Base-by-base conservation (phyloP, 2,113 vertebrate genomes). In the Pithys albifrons region DNA sequence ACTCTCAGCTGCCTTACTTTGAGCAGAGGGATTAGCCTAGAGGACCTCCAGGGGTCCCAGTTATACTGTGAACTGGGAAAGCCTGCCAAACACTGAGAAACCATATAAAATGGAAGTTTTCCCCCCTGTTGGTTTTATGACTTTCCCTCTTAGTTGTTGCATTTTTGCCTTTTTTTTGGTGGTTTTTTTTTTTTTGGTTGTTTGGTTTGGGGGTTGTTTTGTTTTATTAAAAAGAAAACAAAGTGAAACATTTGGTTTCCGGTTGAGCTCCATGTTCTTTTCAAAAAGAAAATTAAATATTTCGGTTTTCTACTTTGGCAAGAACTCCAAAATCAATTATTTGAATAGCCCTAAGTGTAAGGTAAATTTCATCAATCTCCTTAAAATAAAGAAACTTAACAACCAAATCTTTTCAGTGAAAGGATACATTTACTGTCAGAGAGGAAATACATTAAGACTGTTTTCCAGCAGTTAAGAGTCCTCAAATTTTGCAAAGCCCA, bases 281-380 rank as follows among this genome's bases (percentile, higher is more conserved):
- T 73, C 37, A 93, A 83, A 59, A 64, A 90, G 59, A 91, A 93
- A 89, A 83, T 66, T 0, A 90, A 92, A 90, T 86, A 85, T 80
- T 80, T 91, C 19, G 16, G 13, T 0, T 79, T 94, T 92, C 67
- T 20, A 66, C 66, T 96, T 88, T 94, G 85, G 72, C 82, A 93
- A 92, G 83, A 70, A 61, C 65, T 92, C 86, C 66, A 87, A 90
- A 95, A 87, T 77, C 79, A 78, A 41, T 92, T 95, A 93, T 84
- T 93, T 93, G 57, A 69, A 61, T 81, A 81, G 86, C 65, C 57
- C 12, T 69, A 96, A 84, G 73, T 69, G 48, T 81, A 92, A 91
- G 83, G 89, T 71, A 93, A 94, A 91, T 51, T 55, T 88, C 92
- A 79, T 92, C 58, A 82, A 88, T 79, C 87, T 96, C 71, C 7